A percentile compares a stretch with the other conserved stretches of the same genome.
Conservation (phyloP, 1,140 invertebrate genomes). For the Scaptomyza hsui region DNA sequence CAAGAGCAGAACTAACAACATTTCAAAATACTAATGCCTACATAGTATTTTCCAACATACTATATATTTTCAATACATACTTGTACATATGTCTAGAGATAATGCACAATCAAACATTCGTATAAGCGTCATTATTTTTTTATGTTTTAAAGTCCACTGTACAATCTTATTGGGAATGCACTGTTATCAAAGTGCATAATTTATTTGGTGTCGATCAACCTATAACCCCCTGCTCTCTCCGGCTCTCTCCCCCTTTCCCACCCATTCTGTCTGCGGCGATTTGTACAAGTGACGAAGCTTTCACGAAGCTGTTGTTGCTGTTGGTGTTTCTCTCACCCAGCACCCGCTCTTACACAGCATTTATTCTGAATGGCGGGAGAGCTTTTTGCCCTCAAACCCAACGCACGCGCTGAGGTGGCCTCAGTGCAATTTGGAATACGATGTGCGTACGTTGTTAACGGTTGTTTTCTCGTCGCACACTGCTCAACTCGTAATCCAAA, state of each 20-base stretch:
- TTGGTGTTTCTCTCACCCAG: not conserved
- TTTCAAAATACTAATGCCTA: too few species aligned
- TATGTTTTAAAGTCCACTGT: slow-evolving; percentile 1
- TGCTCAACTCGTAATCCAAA: slow-evolving; percentile 2
- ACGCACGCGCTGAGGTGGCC: slow-evolving; percentile 21
- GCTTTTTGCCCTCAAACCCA: slow-evolving; percentile 41
- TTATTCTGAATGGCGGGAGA: slow-evolving; percentile 9
- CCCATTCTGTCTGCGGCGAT: not conserved
- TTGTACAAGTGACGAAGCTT: slow-evolving; percentile 8
- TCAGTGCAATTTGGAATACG: slow-evolving; percentile 37
- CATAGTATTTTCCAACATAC: not conserved
- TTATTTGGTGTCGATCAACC: slow-evolving; percentile 10
- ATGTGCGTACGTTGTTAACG: slow-evolving; percentile 40
- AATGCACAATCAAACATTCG: too few species aligned
- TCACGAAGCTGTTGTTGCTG: slow-evolving; percentile 5
- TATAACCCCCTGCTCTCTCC: not conserved
- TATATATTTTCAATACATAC: not conserved
- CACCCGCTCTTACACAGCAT: not conserved
- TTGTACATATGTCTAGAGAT: too few species aligned
- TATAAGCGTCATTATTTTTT: not conserved
- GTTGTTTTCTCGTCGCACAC: slow-evolving; percentile 13
- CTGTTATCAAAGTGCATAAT: slow-evolving; percentile 10
- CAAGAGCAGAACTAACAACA: too few species aligned
- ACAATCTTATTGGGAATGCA: not conserved
- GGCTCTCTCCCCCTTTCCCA: not conserved